These are phyloP conservation scores for Colletes latitarsis DNA, from an alignment of 1,140 invertebrate genomes.

Conservation along the genomic window DNA sequence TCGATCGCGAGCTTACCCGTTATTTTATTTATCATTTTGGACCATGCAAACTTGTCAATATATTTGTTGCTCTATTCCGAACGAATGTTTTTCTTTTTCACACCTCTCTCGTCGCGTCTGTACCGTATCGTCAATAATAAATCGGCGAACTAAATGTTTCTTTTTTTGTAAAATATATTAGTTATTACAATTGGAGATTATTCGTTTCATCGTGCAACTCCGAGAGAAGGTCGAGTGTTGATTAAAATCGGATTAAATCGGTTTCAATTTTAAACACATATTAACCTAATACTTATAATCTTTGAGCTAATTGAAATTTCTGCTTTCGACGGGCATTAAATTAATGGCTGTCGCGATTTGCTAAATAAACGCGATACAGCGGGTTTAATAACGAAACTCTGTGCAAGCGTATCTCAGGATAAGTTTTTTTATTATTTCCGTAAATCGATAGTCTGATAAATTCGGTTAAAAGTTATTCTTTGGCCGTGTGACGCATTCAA, in stretches of 20 bases:
- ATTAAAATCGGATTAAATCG: slow-evolving; percentile 43
- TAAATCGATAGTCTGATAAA: neutral
- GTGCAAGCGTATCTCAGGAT: neutral
- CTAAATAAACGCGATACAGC: slow-evolving; percentile 10
- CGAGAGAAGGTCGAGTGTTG: slow-evolving; percentile 14
- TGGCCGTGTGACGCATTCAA: neutral
- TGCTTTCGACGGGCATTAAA: slow-evolving; percentile 8
- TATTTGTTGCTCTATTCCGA: slow-evolving; percentile 35
- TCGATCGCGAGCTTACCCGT: slow-evolving; percentile 9
- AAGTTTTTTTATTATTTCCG: neutral
- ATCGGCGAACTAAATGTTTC: no score
- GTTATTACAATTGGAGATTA: neutral
- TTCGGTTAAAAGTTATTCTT: neutral
- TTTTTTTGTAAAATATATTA: no score
- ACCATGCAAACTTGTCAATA: slow-evolving; percentile 34
- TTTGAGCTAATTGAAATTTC: slow-evolving; percentile 45
- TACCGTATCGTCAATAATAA: no score
- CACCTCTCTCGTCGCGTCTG: neutral
- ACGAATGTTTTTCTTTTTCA: slow-evolving; percentile 2
- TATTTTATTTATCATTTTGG: slow-evolving; percentile 42
- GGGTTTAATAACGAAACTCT: neutral
- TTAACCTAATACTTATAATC: slow-evolving; percentile 51
- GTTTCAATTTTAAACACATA: slow-evolving; percentile 42
- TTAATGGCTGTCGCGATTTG: slow-evolving; percentile 20
- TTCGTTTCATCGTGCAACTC: neutral